These are phyloP conservation scores for Mesorhabditis spiculigera DNA, from an alignment of 2,888 invertebrate species.

Conservation along the genomic window DNA sequence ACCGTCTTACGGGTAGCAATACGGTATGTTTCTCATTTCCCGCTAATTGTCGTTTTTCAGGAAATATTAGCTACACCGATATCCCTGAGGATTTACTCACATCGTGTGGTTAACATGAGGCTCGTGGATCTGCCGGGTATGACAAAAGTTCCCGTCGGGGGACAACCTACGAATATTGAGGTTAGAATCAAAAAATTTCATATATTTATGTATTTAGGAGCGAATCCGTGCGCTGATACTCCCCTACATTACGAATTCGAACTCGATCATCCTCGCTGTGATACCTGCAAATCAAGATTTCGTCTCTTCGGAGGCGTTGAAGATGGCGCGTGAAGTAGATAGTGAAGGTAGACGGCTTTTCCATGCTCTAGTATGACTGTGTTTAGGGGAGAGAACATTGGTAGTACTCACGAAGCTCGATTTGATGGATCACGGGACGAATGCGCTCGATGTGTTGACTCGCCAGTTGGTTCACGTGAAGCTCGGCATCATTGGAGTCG, in stretches of 20 bases:
- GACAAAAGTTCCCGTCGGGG: conserved; percentile 95
- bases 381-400: conserved; percentile 74
- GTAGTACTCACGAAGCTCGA: conserved; percentile 98
- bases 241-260: conserved; percentile 88
- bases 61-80: conserved; percentile 93
- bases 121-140: conserved; percentile 96
- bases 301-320: conserved; percentile 95
- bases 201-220: conserved; percentile 49
- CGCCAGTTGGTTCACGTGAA: conserved; percentile 97
- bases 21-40: conserved; percentile 65
- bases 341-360: conserved; percentile 72
- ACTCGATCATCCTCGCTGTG: conserved; percentile 94
- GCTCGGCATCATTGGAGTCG: conserved; percentile 95
- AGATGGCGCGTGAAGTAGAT: conserved; percentile 88
- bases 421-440: conserved; percentile 99
- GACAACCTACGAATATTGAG: conserved; percentile 97
- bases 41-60: conserved; percentile 48
- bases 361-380: neutral
- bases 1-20: conserved; percentile 86
- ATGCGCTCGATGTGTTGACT: conserved; percentile 96
- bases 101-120: conserved; percentile 84
- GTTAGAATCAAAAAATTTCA: conserved; percentile 12
- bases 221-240: conserved; percentile 85
- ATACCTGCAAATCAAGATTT: conserved; percentile 97
- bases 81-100: conserved; percentile 89